Percentiles rank a stretch among this genome's conserved stretches.
Conservation (phyloP, 2,797 vertebrate genomes). For the Takifugu ocellatus region DNA sequence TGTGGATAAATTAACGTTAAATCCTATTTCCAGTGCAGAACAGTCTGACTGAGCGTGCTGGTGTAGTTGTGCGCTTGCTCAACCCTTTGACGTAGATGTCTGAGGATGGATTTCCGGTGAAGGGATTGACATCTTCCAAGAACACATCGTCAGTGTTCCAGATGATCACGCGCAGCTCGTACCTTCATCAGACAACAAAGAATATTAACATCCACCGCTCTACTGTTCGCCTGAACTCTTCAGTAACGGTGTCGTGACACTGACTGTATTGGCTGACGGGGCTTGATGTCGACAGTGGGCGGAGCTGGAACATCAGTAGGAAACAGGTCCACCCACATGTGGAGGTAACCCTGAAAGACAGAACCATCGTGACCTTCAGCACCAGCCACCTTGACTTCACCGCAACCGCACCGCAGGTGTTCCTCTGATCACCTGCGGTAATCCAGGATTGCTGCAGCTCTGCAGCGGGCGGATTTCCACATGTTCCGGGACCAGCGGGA, state of each 20-base stretch:
- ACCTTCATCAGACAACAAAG: conserved; percentile 66
- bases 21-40: too few species aligned
- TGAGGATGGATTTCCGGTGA: conserved; percentile 86
- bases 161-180: conserved; percentile 89
- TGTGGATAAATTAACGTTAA: too few species aligned
- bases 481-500: conserved; percentile 86
- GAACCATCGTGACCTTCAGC: too few species aligned
- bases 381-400: too few species aligned
- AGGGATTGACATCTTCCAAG: conserved; percentile 88
- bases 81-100: conserved; percentile 96
- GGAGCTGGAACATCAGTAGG: conserved; percentile 86
- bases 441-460: conserved; percentile 78
- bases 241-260: conserved; percentile 25
- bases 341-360: conserved; percentile 82
- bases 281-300: conserved; percentile 87
- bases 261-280: conserved; percentile 86
- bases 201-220: not conserved
- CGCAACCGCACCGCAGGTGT: too few species aligned
- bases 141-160: conserved; percentile 93
- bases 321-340: conserved; percentile 98
- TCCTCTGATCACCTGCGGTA: conserved; percentile 79
- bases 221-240: not conserved
- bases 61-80: too few species aligned
- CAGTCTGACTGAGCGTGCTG: too few species aligned
- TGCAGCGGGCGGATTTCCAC: conserved; percentile 85